Evolutionary conservation across 1,140 invertebrate genomes (phyloP).

Genomic region (Leptestheria dahalacensis): DNA sequence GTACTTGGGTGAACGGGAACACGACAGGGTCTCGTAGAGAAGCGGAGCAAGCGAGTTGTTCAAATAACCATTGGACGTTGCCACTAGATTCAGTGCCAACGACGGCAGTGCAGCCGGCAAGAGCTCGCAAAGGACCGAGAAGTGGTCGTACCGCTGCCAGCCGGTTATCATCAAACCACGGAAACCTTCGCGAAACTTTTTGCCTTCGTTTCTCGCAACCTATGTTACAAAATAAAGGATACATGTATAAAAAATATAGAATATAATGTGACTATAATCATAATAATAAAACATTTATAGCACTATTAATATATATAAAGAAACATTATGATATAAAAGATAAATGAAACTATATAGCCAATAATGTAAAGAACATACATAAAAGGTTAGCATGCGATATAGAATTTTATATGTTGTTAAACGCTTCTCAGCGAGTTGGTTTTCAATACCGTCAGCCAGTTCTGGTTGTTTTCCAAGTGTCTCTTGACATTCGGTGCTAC

Average conservation of each 20-base stretch:
- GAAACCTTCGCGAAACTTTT: constrained; percentile 41
- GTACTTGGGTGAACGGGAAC: constrained; percentile 24
- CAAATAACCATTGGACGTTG: constrained; percentile 42
- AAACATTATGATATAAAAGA: too few relatives aligned
- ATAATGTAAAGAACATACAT: too few relatives aligned
- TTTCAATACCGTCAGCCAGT: constrained; percentile 41
- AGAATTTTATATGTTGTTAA: too few relatives aligned
- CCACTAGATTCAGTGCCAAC: constrained; percentile 42
- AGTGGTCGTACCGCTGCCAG: constrained; percentile 79
- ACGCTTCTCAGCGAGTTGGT: too few relatives aligned
- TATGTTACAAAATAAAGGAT: too few relatives aligned
- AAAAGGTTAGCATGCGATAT: too few relatives aligned
- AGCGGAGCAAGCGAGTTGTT: constrained; percentile 36
- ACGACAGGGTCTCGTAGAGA: constrained; percentile 39
- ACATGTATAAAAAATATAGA: too few relatives aligned
- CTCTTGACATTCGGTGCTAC: constrained; percentile 43
- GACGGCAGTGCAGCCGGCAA: constrained; percentile 70
- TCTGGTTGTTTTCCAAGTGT: constrained; percentile 52
- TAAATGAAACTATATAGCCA: too few relatives aligned
- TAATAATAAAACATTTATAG: too few relatives aligned
- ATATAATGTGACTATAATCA: too few relatives aligned
- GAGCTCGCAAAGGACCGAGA: constrained; percentile 80
- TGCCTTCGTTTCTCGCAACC: constrained; percentile 38
- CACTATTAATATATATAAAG: too few relatives aligned
- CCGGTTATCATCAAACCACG: constrained; percentile 44